Evolutionary conservation across 2,888 invertebrate species (phyloP).

Genomic region (Vannuccia rotundouncinata): DNA sequence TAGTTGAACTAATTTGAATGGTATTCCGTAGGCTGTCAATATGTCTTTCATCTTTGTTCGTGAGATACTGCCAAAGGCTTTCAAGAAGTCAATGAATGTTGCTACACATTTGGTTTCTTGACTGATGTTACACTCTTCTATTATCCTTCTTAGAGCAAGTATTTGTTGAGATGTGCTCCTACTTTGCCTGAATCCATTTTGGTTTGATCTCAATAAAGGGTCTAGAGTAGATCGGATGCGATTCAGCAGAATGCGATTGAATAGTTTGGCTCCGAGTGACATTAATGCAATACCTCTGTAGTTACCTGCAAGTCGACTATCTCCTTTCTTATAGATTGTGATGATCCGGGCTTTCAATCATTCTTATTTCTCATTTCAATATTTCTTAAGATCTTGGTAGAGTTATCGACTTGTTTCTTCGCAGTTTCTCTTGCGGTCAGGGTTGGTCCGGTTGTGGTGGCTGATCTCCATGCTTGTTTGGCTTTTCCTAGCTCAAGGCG

Average conservation of each 20-base stretch:
- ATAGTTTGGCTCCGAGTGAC: conserved; percentile 12
- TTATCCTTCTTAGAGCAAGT: conserved; percentile 14
- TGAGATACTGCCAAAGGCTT: conserved; percentile 1
- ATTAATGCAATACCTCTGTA: conserved; percentile 14
- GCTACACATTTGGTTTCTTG: conserved; percentile 4
- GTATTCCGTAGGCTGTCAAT: background rate
- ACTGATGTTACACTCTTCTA: conserved; percentile 14
- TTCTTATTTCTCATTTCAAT: no score
- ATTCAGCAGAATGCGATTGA: conserved; percentile 13
- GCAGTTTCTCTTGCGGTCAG: no score
- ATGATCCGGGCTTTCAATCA: conserved; percentile 1
- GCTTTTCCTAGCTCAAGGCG: no score
- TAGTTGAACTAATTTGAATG: background rate
- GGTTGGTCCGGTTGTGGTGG: no score
- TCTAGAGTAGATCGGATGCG: background rate
- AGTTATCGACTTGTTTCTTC: no score
- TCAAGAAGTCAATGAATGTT: conserved; percentile 16
- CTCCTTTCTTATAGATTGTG: conserved; percentile 3
- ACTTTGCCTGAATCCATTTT: conserved; percentile 17
- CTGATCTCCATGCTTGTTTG: no score
- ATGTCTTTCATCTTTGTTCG: conserved; percentile 20
- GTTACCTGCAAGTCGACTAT: background rate
- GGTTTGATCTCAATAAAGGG: background rate
- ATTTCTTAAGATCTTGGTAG: no score
- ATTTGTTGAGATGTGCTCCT: conserved; percentile 4